Conservation (phyloP, 2,797 vertebrate genomes). For the Varecia variegata region DNA sequence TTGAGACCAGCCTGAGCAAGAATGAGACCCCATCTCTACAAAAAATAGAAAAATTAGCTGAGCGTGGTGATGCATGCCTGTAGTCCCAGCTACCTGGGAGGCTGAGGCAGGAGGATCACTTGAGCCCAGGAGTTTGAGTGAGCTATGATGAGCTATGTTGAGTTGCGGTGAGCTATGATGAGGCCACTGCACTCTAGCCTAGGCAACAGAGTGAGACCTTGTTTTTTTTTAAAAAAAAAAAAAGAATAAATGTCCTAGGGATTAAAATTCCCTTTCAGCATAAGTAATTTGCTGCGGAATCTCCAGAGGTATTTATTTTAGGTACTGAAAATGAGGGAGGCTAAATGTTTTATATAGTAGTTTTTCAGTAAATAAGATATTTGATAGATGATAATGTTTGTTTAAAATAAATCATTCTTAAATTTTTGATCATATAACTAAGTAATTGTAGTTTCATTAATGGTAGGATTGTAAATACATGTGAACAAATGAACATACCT, state of each 20-base stretch:
- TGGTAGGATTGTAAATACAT: not conserved
- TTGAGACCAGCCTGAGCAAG: not conserved
- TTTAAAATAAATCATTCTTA: slow-evolving; percentile 1
- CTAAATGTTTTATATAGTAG: not conserved
- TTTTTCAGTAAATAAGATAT: slow-evolving; percentile 26
- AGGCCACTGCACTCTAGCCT: not conserved
- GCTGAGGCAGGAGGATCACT: not conserved
- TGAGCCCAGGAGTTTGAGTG: not conserved
- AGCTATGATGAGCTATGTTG: too few relatives aligned
- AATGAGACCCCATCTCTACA: not conserved
- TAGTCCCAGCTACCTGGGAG: not conserved
- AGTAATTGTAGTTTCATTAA: not conserved
- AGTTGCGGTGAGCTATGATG: too few relatives aligned
- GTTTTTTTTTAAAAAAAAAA: not conserved
- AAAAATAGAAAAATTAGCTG: not conserved
- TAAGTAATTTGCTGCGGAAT: not conserved
- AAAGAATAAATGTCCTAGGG: not conserved
- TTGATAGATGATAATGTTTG: not conserved
- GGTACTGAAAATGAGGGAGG: not conserved
- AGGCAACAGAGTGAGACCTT: not conserved
- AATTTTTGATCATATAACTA: not conserved
- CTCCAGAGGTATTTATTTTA: not conserved
- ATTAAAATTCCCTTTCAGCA: not conserved
- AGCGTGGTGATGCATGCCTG: not conserved
- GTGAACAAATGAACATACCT: not conserved